phyloP scores from a whole-genome alignment of 2,888 invertebrate species.

The Pollenia amentaria region DNA sequence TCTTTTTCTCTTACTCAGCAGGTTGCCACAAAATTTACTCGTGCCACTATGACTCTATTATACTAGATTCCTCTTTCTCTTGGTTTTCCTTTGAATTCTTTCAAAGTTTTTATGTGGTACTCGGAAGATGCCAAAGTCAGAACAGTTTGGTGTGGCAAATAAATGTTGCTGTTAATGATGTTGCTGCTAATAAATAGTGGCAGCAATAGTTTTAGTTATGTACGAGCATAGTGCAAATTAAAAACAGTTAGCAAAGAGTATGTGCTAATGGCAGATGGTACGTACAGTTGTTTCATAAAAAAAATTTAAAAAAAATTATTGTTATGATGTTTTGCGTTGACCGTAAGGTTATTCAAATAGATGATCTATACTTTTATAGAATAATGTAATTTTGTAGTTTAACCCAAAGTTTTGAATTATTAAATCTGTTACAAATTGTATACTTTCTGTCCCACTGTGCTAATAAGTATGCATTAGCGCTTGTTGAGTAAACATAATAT shows the following conservation, averaged over 20 bases:
- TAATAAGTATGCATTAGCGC: background rate
- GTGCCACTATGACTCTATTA: constrained; percentile 24
- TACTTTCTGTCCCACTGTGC: background rate
- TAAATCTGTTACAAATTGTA: no score
- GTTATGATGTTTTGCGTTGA: no score
- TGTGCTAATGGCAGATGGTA: background rate
- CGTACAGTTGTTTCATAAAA: background rate
- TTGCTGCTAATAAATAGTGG: constrained; percentile 29
- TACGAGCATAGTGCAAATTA: background rate
- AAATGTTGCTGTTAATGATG: constrained; percentile 52
- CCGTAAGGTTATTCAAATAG: no score
- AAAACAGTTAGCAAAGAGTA: background rate
- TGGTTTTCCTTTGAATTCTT: constrained; percentile 1
- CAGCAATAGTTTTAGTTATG: background rate
- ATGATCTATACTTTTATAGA: no score
- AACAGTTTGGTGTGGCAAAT: constrained; percentile 19
- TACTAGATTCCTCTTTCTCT: background rate
- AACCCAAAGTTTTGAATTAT: no score
- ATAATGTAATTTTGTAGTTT: no score
- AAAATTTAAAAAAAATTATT: no score
- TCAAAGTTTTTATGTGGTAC: background rate
- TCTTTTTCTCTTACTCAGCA: constrained; percentile 13
- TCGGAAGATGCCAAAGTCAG: background rate
- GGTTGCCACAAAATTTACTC: constrained; percentile 5
- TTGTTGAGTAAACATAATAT: background rate